Evolutionary conservation across 2,113 vertebrate genomes (phyloP).

Genomic region (Heterotis niloticus): DNA sequence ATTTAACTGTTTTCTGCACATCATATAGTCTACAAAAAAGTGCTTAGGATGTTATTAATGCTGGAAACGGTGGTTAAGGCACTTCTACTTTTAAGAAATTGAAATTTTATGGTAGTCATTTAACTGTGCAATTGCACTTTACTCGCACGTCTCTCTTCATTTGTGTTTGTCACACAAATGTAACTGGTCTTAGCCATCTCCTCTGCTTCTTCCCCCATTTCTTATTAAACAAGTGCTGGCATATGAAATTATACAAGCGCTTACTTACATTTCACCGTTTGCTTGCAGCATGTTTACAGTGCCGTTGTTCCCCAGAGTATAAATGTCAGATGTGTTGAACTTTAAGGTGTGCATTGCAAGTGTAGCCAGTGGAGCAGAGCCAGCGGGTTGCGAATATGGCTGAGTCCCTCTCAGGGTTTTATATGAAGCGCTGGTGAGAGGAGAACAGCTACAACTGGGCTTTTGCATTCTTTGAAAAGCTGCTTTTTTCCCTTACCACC

Average conservation of each 20-base stretch:
- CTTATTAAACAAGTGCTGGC: not conserved
- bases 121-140: not conserved
- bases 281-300: not conserved
- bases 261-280: too few relatives aligned
- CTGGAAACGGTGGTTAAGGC: not conserved
- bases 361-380: not conserved
- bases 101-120: not conserved
- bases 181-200: not conserved
- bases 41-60: not conserved
- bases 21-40: not conserved
- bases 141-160: not conserved
- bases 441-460: not conserved
- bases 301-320: not conserved
- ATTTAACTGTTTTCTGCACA: not conserved
- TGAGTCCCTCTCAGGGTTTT: not conserved
- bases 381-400: not conserved
- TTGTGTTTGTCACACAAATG: not conserved
- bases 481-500: not conserved
- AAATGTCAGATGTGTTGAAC: not conserved
- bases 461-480: not conserved
- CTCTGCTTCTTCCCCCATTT: not conserved
- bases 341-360: not conserved
- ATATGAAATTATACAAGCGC: not conserved
- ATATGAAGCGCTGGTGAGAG: not conserved
- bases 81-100: not conserved